phyloP scores from a whole-genome alignment of 2,113 vertebrate species.

The Piliocolobus tephrosceles region DNA sequence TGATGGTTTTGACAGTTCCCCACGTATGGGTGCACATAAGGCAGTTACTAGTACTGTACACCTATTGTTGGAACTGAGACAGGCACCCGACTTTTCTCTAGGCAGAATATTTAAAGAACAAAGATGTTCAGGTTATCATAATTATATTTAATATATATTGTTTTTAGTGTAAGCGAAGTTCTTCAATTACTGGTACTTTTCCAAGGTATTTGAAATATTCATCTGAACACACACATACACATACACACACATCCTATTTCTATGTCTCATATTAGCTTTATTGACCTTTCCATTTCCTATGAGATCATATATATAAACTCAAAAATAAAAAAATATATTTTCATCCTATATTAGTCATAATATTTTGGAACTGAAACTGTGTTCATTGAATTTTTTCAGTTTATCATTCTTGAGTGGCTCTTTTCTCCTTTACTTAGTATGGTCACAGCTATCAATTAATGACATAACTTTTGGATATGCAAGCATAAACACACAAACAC shows the following conservation, averaged over 20 bases:
- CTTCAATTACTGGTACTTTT: constrained; percentile 42
- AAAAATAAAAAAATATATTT: not conserved
- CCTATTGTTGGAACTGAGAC: constrained; percentile 47
- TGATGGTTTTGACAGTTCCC: constrained; percentile 54
- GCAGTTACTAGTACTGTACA: not conserved
- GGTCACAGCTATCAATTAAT: not conserved
- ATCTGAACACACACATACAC: not conserved
- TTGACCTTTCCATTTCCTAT: not conserved
- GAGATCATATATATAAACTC: not conserved
- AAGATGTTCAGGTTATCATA: not conserved
- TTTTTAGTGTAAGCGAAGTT: not conserved
- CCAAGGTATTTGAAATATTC: not conserved
- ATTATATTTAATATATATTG: constrained; percentile 46
- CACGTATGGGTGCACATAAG: not conserved
- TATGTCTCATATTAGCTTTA: not conserved
- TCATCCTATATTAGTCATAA: not conserved
- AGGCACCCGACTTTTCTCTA: not conserved
- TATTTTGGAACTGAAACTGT: not conserved
- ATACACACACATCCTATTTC: not conserved
- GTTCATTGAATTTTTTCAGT: not conserved
- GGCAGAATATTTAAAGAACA: constrained; percentile 53
- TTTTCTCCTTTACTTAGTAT: not conserved
- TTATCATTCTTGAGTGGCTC: not conserved
- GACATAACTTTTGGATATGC: not conserved
- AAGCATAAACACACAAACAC: not conserved